A percentile compares a stretch with the other conserved stretches of the same genome.
Conservation (phyloP, 2,797 vertebrate genomes). For the Eulemur coronatus region DNA sequence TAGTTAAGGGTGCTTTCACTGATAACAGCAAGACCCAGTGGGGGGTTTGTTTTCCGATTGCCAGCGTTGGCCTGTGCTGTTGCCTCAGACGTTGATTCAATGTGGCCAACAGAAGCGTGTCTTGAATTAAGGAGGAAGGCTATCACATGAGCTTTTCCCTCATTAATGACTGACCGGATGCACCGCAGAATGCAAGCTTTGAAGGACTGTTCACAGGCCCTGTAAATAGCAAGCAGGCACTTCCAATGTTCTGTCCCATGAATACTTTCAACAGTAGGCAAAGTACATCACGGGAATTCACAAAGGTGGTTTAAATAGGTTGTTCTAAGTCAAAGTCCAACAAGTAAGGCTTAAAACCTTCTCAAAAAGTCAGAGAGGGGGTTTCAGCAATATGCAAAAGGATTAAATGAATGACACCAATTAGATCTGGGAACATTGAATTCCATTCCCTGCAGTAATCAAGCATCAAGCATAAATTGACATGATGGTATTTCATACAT, state of each 20-base stretch:
- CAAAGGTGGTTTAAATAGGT: background rate
- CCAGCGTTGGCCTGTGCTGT: background rate
- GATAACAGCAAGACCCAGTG: background rate
- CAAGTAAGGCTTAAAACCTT: background rate
- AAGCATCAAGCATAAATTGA: background rate
- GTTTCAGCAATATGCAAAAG: background rate
- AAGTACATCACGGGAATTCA: background rate
- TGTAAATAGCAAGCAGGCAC: background rate
- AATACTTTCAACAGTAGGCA: background rate
- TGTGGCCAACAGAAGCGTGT: background rate
- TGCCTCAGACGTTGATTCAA: background rate
- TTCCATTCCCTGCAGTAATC: background rate
- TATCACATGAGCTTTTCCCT: background rate
- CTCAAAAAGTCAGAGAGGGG: background rate
- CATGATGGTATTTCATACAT: background rate
- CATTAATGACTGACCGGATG: background rate
- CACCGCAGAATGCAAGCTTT: background rate
- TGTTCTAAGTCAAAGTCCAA: background rate
- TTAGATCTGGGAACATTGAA: background rate
- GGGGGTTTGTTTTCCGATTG: background rate
- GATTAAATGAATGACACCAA: background rate
- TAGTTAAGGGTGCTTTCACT: background rate
- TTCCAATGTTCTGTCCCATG: background rate
- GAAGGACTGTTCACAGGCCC: background rate
- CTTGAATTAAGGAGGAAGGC: constrained; percentile 27